Base-by-base conservation (phyloP, 2,888 invertebrate species). In the Lomographa bimaculata region DNA sequence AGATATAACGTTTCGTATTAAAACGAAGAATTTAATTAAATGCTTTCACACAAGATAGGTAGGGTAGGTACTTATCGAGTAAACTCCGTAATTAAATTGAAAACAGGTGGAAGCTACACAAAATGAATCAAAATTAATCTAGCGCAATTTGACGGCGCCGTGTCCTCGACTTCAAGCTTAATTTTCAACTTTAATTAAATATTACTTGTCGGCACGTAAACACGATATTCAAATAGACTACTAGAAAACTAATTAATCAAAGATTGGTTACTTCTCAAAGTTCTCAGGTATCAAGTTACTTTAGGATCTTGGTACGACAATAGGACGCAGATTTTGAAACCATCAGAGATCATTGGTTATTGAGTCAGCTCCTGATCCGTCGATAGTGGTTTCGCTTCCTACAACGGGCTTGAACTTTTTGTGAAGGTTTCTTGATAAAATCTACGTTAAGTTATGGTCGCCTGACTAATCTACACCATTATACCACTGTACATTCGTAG, bases 121-220 rank as follows among this genome's bases (percentile, higher is more conserved):
- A 73, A 80, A 79, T 81, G 75, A 83, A 81, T 83, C 80, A 79
- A 84, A 86, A 83, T 86, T 83, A 85, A 85, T 83, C 77, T 72
- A 57, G 60, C 56, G 72, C 76, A 75, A 78, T 80, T 81, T 81
- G 80, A 79, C 72, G 67, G 67, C 58, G 58, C 60, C 68, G 50
- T 61, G 72, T 71, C 67, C 64, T 61, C 63, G 65, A 70, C 64
- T 72, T 70, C 64, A 50, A 54, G 71, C 64, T 70, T 65, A 57
- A 69, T 72, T 72, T 62, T 73, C 66, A 58, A 66, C 53, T 79
- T 78, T 76, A 77, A 80, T 80, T 78, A 77, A 71, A 72, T 71
- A 61, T 65, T 71, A 68, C 71, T 75, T 64, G 57, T 59, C 58
- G 55, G 64, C 56, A 57, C 54, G 51, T 58, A 54, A 57, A 63